Conservation (phyloP, 2,113 vertebrate genomes). For the Aspidoscelis tigris region DNA sequence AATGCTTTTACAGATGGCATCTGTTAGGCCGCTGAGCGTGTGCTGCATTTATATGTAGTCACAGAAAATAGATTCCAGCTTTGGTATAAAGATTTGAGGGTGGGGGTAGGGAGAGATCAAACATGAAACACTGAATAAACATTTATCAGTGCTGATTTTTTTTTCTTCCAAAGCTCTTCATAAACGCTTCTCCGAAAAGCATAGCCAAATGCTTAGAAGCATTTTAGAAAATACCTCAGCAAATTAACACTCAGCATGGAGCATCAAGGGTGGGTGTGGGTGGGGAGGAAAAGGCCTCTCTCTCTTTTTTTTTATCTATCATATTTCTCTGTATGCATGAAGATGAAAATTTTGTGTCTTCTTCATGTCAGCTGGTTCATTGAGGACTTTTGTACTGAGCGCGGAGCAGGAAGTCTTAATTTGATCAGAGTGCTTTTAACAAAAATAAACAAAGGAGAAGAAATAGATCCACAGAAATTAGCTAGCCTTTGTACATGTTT, state of each 20-base stretch:
- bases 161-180: conserved; percentile 62
- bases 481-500: background rate
- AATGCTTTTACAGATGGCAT: conserved; percentile 90
- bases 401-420: conserved; percentile 28
- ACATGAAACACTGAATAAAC: conserved; percentile 78
- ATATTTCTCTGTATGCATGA: conserved; percentile 44
- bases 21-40: conserved; percentile 82
- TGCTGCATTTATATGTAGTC: conserved; percentile 80
- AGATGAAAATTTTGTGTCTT: conserved; percentile 50
- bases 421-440: background rate
- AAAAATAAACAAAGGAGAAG: background rate
- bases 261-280: conserved; percentile 38
- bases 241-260: conserved; percentile 79
- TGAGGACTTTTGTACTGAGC: conserved; percentile 46
- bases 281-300: conserved; percentile 50
- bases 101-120: conserved; percentile 71
- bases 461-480: background rate
- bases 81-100: conserved; percentile 70
- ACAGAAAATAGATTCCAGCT: conserved; percentile 86
- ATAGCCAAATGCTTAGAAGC: conserved; percentile 61
- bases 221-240: conserved; percentile 76
- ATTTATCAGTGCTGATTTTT: conserved; percentile 72
- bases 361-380: conserved; percentile 16
- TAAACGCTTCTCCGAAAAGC: conserved; percentile 75
- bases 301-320: conserved; percentile 52